Base-by-base conservation (phyloP, 2,888 invertebrate genomes). In the Cheilosia grossa region DNA sequence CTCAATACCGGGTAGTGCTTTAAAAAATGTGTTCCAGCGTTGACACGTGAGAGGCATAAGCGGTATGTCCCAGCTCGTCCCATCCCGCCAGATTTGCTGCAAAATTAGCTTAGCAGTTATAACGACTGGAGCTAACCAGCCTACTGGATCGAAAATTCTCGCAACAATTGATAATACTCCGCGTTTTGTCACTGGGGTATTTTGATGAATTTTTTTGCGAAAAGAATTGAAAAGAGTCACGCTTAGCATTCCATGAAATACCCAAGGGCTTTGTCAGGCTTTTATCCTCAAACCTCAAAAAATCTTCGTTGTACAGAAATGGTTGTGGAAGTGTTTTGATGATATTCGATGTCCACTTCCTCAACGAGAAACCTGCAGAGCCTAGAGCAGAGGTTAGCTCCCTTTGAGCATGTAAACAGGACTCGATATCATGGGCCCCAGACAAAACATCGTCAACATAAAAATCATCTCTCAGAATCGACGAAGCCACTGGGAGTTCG, bases 301-400 rank as follows among this genome's bases (percentile, higher is more conserved):
- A 56, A 10, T 56, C 19, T 17, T 30, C 56, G 17, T 56, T n/a
- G n/a, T 56, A 56, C 10, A 33, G 56, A 56, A 33, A 30, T 17
- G 30, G 4, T 33, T 33, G 30, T 2, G 33, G 56, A 30, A 56
- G 19, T 3, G 7, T 37, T 33, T 56, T 56, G 4, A 56, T 30
- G 6, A 56, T 44, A 44, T 44, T 44, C 5, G 42, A n/a, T n/a
- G 42, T 42, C n/a, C 27, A 27, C 27, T 27, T 27, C 6, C 27
- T 27, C 6, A 27, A 27, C 27, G 27, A 27, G 6, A 27, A n/a
- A 17, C 19, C 19, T 47, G 42, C 42, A 0, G 42, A 42, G 6
- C 5, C n/a, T 1, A 42, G n/a, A n/a, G 13, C 42, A 13, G 6
- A 42, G 5, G 13, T n/a, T n/a, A 42, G n/a, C 42, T 13, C 42